Percentiles rank a stretch among this genome's conserved stretches.
Conservation (phyloP, 2,888 invertebrate genomes). For the Chaetogeoica ovagalla region DNA sequence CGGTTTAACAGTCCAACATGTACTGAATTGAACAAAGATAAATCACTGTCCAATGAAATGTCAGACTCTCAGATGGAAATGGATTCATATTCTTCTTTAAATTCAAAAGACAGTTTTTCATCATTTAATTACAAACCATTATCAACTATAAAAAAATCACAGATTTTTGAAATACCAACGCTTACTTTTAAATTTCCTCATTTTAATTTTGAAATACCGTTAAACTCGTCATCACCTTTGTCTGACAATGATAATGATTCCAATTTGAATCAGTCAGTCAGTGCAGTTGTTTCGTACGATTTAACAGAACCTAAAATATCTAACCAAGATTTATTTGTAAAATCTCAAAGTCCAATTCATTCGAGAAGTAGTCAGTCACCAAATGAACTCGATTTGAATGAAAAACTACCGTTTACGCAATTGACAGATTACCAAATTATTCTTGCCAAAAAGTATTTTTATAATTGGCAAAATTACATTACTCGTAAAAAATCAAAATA, state of each 20-base stretch:
- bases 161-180: neutral
- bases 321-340: neutral
- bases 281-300: neutral
- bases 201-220: neutral
- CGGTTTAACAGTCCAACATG: conserved; percentile 64
- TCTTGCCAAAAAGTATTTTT: conserved; percentile 32
- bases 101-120: neutral
- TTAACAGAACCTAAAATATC: neutral
- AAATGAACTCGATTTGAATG: neutral
- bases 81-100: neutral
- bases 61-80: neutral
- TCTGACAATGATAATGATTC: neutral
- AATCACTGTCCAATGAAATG: neutral
- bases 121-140: conserved; percentile 11
- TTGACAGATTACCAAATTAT: conserved; percentile 25
- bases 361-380: neutral
- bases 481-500: conserved; percentile 9
- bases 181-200: conserved; percentile 13
- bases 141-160: conserved; percentile 1
- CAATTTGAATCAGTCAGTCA: neutral
- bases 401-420: neutral
- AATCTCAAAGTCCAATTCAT: neutral
- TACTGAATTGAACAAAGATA: conserved; percentile 58
- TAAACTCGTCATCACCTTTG: neutral
- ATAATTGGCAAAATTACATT: conserved; percentile 18